phyloP scores from a whole-genome alignment of 1,140 invertebrate species.

The Proctacanthus coquilletti region DNA sequence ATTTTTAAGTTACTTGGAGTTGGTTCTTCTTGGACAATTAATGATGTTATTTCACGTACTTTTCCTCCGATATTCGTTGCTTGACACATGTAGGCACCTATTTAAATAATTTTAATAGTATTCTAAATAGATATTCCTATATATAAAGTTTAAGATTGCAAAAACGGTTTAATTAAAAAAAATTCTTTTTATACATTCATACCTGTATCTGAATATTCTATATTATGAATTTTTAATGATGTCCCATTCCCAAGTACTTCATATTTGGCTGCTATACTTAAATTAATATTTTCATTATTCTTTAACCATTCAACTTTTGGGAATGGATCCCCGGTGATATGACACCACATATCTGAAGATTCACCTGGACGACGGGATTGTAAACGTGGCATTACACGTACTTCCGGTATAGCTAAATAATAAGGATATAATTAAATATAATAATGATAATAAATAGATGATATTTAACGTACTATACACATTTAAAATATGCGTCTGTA shows the following conservation, averaged over 20 bases:
- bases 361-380: slow-evolving; percentile 49
- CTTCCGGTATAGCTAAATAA: slow-evolving; percentile 45
- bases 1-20: slow-evolving; percentile 38
- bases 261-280: slow-evolving; percentile 38
- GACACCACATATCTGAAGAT: slow-evolving; percentile 50
- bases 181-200: slow-evolving; percentile 1
- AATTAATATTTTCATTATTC: slow-evolving; percentile 48
- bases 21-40: slow-evolving; percentile 53
- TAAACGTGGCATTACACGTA: slow-evolving; percentile 49
- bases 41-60: slow-evolving; percentile 52
- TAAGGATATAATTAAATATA: slow-evolving; percentile 5
- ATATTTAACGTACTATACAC: slow-evolving; percentile 51
- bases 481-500: slow-evolving; percentile 59
- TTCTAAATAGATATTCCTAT: no score
- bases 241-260: slow-evolving; percentile 54
- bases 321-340: slow-evolving; percentile 53
- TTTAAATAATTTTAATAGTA: not conserved
- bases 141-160: no score
- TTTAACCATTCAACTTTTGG: slow-evolving; percentile 56
- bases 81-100: slow-evolving; percentile 62
- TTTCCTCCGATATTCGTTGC: slow-evolving; percentile 52
- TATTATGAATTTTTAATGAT: slow-evolving; percentile 45
- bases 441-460: not conserved
- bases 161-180: no score
- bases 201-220: slow-evolving; percentile 53